Percentiles rank a stretch among this genome's conserved stretches.
Conservation (phyloP, 1,140 invertebrate species). For the Helicorthomorpha holstii region DNA sequence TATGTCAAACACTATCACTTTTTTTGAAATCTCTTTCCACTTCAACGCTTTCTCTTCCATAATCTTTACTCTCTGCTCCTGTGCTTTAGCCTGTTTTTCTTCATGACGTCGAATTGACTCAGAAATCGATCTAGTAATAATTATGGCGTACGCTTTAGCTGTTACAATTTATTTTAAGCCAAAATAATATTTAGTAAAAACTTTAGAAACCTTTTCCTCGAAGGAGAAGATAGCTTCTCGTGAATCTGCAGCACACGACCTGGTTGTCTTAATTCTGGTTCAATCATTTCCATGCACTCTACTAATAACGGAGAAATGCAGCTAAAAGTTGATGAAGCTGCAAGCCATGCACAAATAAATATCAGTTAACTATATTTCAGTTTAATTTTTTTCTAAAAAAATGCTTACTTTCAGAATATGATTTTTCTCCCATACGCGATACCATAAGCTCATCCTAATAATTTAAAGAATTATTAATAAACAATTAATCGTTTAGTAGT, state of each 20-base stretch:
- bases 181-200: neutral
- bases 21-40: constrained; percentile 63
- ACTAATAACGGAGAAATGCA: constrained; percentile 44
- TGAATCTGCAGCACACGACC: constrained; percentile 77
- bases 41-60: constrained; percentile 69
- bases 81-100: constrained; percentile 53
- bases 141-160: neutral
- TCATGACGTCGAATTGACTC: constrained; percentile 57
- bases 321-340: no score
- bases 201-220: constrained; percentile 46
- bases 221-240: constrained; percentile 81
- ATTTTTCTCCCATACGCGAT: no score
- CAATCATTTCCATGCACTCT: constrained; percentile 52
- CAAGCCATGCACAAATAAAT: no score
- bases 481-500: no score
- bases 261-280: constrained; percentile 56
- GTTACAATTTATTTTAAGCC: neutral
- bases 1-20: constrained; percentile 30
- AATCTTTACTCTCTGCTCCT: constrained; percentile 45
- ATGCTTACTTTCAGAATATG: no score
- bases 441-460: no score
- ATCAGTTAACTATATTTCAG: no score
- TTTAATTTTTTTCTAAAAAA: no score
- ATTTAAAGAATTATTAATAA: no score
- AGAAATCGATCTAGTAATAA: constrained; percentile 25